Percentiles rank a stretch among this genome's conserved stretches.
Conservation (phyloP, 2,113 vertebrate genomes). For the Oenanthe melanoleuca region DNA sequence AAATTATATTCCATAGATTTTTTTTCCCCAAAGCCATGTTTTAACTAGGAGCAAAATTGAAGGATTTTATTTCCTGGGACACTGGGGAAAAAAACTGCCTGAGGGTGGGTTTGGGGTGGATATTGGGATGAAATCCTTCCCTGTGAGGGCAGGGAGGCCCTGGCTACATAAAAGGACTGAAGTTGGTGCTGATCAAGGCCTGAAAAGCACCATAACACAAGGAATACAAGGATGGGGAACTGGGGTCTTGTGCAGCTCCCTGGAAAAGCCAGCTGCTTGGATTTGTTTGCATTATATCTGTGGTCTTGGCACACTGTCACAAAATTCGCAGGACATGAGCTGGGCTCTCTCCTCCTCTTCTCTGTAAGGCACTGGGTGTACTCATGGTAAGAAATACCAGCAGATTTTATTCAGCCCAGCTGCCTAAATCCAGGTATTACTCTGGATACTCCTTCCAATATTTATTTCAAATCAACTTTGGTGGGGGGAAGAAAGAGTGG, state of each 20-base stretch:
- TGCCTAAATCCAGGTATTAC: background rate
- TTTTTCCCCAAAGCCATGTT: background rate
- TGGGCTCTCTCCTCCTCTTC: background rate
- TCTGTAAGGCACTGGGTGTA: background rate
- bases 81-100: background rate
- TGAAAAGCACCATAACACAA: background rate
- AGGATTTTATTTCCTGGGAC: background rate
- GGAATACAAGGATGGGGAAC: background rate
- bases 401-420: background rate
- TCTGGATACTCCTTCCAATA: background rate
- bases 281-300: background rate
- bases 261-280: background rate
- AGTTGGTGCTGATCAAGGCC: background rate
- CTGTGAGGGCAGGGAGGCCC: fast-evolving
- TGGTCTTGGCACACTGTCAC: background rate
- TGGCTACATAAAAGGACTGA: background rate
- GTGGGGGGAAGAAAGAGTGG: background rate
- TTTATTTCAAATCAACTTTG: background rate
- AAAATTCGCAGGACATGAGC: background rate
- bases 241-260: background rate
- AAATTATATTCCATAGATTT: background rate
- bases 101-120: background rate
- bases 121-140: background rate
- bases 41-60: background rate
- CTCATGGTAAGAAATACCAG: background rate